A percentile compares a stretch with the other conserved stretches of the same genome.
Conservation (phyloP, 2,113 vertebrate species). For the Acanthochromis polyacanthus region DNA sequence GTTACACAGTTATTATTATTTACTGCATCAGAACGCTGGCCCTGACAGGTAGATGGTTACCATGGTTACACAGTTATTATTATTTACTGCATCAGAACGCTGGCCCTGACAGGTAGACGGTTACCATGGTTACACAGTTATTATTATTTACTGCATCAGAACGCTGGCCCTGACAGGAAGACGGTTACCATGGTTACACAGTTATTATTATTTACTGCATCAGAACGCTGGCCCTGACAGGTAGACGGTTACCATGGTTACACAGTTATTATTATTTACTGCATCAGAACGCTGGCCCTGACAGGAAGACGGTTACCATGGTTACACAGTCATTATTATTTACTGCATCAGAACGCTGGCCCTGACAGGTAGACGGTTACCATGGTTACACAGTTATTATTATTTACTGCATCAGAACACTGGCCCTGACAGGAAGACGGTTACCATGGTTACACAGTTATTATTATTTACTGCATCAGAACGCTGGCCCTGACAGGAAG, state of each 20-base stretch:
- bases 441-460: no score
- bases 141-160: slow-evolving; percentile 88
- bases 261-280: slow-evolving; percentile 60
- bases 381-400: no score
- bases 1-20: no score
- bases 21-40: slow-evolving; percentile 94
- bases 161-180: slow-evolving; percentile 93
- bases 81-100: slow-evolving; percentile 92
- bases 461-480: slow-evolving; percentile 88
- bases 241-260: slow-evolving; percentile 67
- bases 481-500: slow-evolving; percentile 93
- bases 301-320: slow-evolving; percentile 83
- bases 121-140: no score
- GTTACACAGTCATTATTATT: no score
- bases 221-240: slow-evolving; percentile 92
- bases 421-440: slow-evolving; percentile 90
- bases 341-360: slow-evolving; percentile 94
- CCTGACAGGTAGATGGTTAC: slow-evolving; percentile 86
- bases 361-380: slow-evolving; percentile 86
- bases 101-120: slow-evolving; percentile 90
- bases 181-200: no score
- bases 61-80: no score
- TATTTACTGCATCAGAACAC: slow-evolving; percentile 92
- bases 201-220: slow-evolving; percentile 85
- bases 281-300: slow-evolving; percentile 93